A percentile compares a stretch with the other conserved stretches of the same genome.
phyloP scores from a whole-genome alignment of 2,888 invertebrate genomes.

The Cryptocheilus praepositus region DNA sequence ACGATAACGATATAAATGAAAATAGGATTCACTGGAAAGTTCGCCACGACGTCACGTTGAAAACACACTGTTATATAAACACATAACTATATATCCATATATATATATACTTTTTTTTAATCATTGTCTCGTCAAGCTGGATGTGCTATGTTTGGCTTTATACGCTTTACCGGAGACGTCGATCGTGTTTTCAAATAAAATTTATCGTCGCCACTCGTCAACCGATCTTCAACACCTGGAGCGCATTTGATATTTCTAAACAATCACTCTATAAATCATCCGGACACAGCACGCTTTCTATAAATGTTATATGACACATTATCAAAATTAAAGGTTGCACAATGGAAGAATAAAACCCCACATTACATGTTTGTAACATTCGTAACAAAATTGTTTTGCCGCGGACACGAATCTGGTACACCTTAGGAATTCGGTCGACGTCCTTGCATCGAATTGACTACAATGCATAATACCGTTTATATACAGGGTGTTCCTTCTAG shows the following conservation, averaged over 20 bases:
- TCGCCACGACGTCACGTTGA: conserved; percentile 62
- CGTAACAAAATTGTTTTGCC: background rate
- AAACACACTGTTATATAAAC: conserved; percentile 77
- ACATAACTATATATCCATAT: conserved; percentile 41
- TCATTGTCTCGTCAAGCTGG: conserved; percentile 60
- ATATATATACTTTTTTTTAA: conserved; percentile 43
- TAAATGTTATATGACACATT: too few species aligned
- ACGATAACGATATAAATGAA: conserved; percentile 63
- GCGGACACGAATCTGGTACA: background rate
- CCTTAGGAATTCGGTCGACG: conserved; percentile 51
- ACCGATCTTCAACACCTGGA: too few species aligned
- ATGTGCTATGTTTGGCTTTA: conserved; percentile 71
- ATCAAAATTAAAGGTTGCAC: too few species aligned
- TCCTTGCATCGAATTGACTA: conserved; percentile 51
- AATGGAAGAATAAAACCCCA: background rate
- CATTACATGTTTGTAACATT: background rate
- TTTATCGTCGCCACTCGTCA: too few species aligned
- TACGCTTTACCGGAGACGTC: conserved; percentile 62
- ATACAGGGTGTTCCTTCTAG: conserved; percentile 47
- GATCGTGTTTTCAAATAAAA: conserved; percentile 43
- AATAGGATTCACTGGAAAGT: conserved; percentile 36
- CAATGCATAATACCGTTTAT: conserved; percentile 53
- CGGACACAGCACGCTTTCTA: too few species aligned
- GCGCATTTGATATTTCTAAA: too few species aligned
- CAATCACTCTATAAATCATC: too few species aligned